Percentiles rank a stretch among this genome's conserved stretches.
These are phyloP conservation scores for Nasua narica DNA, from an alignment of 2,797 vertebrate species.

Conservation along the genomic window DNA sequence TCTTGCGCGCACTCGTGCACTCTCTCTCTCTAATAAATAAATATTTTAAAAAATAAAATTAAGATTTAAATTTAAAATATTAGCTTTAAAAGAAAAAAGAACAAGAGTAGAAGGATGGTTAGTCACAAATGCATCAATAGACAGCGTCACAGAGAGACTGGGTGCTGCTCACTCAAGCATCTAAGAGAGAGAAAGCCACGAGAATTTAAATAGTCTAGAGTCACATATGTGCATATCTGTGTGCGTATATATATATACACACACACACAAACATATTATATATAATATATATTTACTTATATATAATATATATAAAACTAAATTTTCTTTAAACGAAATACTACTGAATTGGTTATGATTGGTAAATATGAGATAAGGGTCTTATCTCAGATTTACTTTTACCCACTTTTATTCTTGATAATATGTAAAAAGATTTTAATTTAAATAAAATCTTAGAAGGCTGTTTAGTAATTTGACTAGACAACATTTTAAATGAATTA, in stretches of 20 bases:
- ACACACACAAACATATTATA: too few species aligned
- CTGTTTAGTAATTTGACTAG: neutral
- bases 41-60: neutral
- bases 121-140: neutral
- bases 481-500: neutral
- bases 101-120: neutral
- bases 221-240: neutral
- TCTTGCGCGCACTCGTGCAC: rapidly evolving
- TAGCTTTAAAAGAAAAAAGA: neutral
- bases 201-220: neutral
- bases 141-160: neutral
- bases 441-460: conserved; percentile 18
- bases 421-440: neutral
- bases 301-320: neutral
- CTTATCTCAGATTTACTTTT: neutral
- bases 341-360: neutral
- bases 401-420: neutral
- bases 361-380: neutral
- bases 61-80: neutral
- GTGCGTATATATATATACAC: too few species aligned
- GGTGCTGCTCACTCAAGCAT: neutral
- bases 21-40: neutral
- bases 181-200: neutral
- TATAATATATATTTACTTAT: neutral
- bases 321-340: neutral